Base-by-base conservation (phyloP, 2,888 invertebrate genomes). In the Archaeoteleia sp. region DNA sequence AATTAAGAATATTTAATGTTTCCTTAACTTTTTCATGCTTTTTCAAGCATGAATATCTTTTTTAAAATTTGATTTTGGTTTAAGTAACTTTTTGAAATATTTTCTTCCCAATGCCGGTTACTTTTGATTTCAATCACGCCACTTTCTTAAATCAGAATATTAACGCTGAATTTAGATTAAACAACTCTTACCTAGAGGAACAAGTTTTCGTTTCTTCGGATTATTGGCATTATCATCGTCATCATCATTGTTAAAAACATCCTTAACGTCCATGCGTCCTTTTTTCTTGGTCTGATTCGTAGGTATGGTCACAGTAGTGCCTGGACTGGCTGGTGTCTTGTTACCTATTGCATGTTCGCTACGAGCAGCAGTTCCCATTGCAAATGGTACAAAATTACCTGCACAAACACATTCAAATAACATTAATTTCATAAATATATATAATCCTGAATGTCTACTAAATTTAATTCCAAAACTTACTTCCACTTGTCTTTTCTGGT, bases 191-290 rank as follows among this genome's bases (percentile, higher is more conserved):
- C 92, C 92, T 80, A 93, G 86, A 74, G 93, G 93, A 82, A 93
- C 92, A 75, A 95, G 87, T 87, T 94, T 94, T 73, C 94, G 88
- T 86, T 92, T 93, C 82, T 92, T 93, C 53, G 82, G 73, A 43
- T 82, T 85, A 72, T 81, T 87, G 39, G 85, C 79, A 62, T 87
- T 87, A 55, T 91, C 91, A 67, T 88, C 89, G 73, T 93, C 93
- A 74, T 95, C 95, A 74, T 95, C 95, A 61, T 92, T 93, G 85
- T 94, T 95, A 82, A 95, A 95, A 1, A 95, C 94, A 78, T 94
- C 94, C 71, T 93, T 91, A 0, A 95, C 91, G 72, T 93, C 93
- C 66, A 93, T 88, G 4, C 85, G 84, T 37, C 78, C 79, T 82
- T 93, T 94, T 86, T 92, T 93, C 78, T 92, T 91, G 68, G 88